Evolutionary conservation across 2,888 invertebrate species (phyloP).

Genomic region (Patella ulyssiponensis): DNA sequence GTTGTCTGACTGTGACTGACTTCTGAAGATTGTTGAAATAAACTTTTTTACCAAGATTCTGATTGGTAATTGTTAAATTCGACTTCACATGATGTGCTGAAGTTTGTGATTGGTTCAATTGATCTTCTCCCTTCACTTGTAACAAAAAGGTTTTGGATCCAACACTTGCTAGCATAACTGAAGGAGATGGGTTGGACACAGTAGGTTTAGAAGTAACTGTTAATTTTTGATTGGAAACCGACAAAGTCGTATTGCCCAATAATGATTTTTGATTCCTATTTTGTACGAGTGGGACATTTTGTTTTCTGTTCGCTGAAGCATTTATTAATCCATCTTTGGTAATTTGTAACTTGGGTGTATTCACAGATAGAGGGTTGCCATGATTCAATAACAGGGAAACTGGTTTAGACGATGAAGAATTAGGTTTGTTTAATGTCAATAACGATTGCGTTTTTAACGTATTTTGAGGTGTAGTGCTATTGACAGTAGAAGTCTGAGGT

Average conservation of each 20-base stretch:
- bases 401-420: too few species aligned
- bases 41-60: background rate
- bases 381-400: too few species aligned
- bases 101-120: background rate
- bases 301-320: too few species aligned
- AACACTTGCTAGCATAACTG: slow-evolving; percentile 20
- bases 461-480: background rate
- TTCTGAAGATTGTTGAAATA: background rate
- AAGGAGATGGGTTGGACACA: background rate
- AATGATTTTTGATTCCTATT: too few species aligned
- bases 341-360: too few species aligned
- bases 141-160: slow-evolving; percentile 16
- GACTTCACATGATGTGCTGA: background rate
- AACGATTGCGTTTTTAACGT: background rate
- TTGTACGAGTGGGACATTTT: too few species aligned
- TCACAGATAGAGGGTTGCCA: too few species aligned
- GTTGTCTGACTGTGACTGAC: background rate
- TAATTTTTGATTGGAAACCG: too few species aligned
- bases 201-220: too few species aligned
- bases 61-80: background rate
- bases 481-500: background rate
- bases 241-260: too few species aligned
- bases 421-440: too few species aligned
- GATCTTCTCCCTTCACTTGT: slow-evolving; percentile 15
- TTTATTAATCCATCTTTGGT: too few species aligned